phyloP scores from a whole-genome alignment of 2,888 invertebrate species.

The Magallana nippona region DNA sequence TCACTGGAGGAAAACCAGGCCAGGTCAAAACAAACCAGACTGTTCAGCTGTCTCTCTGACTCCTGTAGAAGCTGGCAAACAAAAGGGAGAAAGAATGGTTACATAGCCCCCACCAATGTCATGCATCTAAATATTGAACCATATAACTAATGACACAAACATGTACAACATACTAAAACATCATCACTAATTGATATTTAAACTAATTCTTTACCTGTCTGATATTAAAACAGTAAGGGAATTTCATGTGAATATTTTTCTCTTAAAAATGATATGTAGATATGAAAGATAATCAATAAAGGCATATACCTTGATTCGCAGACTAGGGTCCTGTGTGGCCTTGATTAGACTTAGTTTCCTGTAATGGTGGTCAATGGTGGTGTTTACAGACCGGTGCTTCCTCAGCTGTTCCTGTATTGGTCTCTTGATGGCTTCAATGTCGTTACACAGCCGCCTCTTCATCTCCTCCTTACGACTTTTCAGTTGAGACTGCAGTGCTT shows the following conservation, averaged over 20 bases:
- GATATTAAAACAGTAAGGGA: no score
- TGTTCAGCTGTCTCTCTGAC: slow-evolving; percentile 53
- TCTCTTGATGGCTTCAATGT: slow-evolving; percentile 49
- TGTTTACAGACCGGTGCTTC: slow-evolving; percentile 52
- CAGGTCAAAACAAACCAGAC: slow-evolving; percentile 55
- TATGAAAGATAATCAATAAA: no score
- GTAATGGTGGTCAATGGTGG: slow-evolving; percentile 55
- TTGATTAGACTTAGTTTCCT: slow-evolving; percentile 58
- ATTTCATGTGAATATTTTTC: no score
- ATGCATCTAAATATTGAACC: no score
- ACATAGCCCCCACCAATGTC: no score
- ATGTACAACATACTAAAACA: no score
- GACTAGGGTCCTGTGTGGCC: slow-evolving; percentile 53
- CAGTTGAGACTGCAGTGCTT: slow-evolving; percentile 51
- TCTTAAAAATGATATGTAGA: no score
- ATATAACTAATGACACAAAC: no score
- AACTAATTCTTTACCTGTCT: no score
- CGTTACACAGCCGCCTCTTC: slow-evolving; percentile 47
- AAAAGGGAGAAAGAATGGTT: not conserved
- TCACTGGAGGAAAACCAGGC: slow-evolving; percentile 51
- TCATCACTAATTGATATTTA: no score
- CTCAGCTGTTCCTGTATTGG: slow-evolving; percentile 57
- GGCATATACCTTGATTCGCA: slow-evolving; percentile 55
- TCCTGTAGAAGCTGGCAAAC: slow-evolving; percentile 57
- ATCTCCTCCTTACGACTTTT: slow-evolving; percentile 56